Conservation (phyloP, 2,888 invertebrate species). For the Meteorus cinctellus region DNA sequence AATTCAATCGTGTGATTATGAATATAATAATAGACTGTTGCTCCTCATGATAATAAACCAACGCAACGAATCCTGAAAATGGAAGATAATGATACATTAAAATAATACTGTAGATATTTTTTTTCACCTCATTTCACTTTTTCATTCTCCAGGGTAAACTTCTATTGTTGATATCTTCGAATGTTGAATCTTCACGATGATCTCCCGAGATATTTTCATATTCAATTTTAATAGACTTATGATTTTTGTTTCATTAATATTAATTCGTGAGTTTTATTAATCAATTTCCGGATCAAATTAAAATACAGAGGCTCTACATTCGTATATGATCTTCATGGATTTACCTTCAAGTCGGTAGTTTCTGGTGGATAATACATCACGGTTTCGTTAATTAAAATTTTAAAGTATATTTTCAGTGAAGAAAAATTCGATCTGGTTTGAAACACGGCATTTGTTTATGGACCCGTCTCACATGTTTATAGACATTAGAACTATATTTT, state of each 20-base stretch:
- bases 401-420: conserved; percentile 37
- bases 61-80: conserved; percentile 6
- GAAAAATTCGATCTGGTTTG: conserved; percentile 56
- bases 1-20: background rate
- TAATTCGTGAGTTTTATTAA: background rate
- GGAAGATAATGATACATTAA: background rate
- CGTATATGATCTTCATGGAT: background rate
- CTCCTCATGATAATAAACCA: background rate
- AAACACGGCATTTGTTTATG: conserved; percentile 61
- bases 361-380: background rate
- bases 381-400: background rate
- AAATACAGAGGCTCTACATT: conserved; percentile 14
- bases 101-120: background rate
- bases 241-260: background rate
- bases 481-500: conserved; percentile 62
- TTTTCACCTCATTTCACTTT: background rate
- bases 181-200: conserved; percentile 14
- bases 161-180: background rate
- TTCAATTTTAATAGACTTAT: background rate
- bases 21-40: background rate
- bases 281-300: background rate
- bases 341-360: background rate
- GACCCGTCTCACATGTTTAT: conserved; percentile 59
- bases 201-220: background rate
- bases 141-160: conserved; percentile 1